Evolutionary conservation across 2,113 vertebrate genomes (phyloP).

Genomic region (Eublepharis macularius): DNA sequence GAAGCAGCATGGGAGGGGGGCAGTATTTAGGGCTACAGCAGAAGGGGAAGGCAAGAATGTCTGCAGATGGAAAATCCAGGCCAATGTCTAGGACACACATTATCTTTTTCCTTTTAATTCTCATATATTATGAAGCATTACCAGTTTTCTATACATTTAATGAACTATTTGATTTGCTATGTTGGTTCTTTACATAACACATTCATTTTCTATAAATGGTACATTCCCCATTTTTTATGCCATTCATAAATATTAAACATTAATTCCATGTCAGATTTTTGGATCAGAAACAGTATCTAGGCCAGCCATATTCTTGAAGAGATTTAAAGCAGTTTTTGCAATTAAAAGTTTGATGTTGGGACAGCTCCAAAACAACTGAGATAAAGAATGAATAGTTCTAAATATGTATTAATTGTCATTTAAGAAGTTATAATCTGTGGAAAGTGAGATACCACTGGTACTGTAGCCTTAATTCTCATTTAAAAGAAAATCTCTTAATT

Average conservation of each 20-base stretch:
- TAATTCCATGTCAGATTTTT: background rate
- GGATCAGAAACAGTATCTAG: background rate
- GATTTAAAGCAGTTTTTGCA: background rate
- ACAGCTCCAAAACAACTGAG: background rate
- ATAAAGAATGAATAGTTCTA: background rate
- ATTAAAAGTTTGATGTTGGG: slow-evolving; percentile 2
- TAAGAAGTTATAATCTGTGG: background rate
- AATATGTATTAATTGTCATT: background rate
- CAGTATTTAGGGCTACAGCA: too few relatives aligned
- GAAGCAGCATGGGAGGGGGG: too few relatives aligned
- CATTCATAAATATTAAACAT: background rate
- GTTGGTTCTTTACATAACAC: background rate
- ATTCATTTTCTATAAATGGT: background rate
- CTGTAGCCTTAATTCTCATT: background rate
- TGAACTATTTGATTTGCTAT: background rate
- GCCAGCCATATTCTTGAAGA: background rate
- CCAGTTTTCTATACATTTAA: background rate
- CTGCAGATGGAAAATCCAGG: background rate
- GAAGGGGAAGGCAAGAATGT: too few relatives aligned
- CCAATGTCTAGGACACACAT: background rate
- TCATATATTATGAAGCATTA: background rate
- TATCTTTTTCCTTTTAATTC: background rate
- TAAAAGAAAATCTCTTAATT: background rate
- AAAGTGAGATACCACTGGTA: background rate
- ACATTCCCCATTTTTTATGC: background rate